Percentiles rank a stretch among this genome's conserved stretches.
These are phyloP conservation scores for Margarornis squamiger DNA, from an alignment of 2,797 vertebrate genomes.

Conservation along the genomic window DNA sequence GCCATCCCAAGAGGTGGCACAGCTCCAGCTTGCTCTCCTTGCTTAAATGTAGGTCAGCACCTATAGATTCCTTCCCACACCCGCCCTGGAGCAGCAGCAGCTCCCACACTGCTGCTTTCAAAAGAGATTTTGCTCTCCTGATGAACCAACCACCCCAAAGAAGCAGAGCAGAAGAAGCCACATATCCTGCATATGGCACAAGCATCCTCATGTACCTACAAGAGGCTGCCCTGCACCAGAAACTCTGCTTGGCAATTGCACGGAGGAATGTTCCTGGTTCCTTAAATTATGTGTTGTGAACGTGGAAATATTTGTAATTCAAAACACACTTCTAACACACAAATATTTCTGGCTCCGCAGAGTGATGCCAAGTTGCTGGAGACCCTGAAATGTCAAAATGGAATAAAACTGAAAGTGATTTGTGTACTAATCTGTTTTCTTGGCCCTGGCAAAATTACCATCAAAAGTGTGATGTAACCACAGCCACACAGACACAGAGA, in stretches of 20 bases:
- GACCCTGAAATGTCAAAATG: constrained; percentile 34
- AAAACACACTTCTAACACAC: not conserved
- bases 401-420: constrained; percentile 33
- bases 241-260: not conserved
- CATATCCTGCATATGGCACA: not conserved
- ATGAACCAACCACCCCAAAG: not conserved
- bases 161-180: not conserved
- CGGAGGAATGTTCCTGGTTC: not conserved
- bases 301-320: not conserved
- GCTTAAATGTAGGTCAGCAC: constrained; percentile 53
- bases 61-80: not conserved
- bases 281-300: not conserved
- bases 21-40: not conserved
- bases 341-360: not conserved
- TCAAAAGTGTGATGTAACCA: not conserved
- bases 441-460: not conserved
- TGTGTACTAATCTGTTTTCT: not conserved
- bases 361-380: constrained; percentile 9
- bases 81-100: not conserved
- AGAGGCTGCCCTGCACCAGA: not conserved
- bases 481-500: not conserved
- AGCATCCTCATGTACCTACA: not conserved
- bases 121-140: not conserved
- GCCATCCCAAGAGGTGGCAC: not conserved
- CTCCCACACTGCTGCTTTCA: constrained; percentile 2